phyloP scores from a whole-genome alignment of 2,797 vertebrate genomes.

The Hemibagrus guttatus region DNA sequence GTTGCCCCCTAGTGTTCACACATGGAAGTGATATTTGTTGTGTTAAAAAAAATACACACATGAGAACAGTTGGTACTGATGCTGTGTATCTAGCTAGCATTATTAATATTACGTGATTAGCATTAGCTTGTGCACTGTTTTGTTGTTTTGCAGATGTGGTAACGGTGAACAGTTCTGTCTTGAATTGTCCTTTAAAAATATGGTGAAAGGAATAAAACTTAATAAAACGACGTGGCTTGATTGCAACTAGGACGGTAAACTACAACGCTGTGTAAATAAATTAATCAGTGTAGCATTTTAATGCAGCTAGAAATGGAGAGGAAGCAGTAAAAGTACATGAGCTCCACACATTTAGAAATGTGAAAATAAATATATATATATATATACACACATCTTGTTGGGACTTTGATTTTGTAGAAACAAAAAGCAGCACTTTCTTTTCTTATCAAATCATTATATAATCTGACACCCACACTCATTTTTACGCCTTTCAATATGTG shows the following conservation, averaged over 20 bases:
- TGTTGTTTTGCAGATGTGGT: too few species aligned
- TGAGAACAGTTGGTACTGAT: too few species aligned
- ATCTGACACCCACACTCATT: neutral
- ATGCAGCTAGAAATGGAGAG: neutral
- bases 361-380: neutral
- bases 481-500: neutral
- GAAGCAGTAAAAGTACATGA: neutral
- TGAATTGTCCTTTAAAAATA: too few species aligned
- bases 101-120: too few species aligned
- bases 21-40: neutral
- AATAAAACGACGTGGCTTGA: too few species aligned
- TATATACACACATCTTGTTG: neutral
- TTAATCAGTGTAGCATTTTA: neutral
- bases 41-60: too few species aligned
- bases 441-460: neutral
- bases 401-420: neutral
- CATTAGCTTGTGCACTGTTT: too few species aligned
- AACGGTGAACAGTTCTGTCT: too few species aligned
- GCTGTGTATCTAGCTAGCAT: too few species aligned
- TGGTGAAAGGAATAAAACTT: too few species aligned
- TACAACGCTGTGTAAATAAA: neutral
- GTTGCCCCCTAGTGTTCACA: constrained; percentile 36
- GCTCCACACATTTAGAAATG: neutral
- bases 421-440: neutral
- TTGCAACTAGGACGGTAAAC: neutral